These are phyloP conservation scores for Gopherus evgoodei DNA, from an alignment of 2,113 vertebrate genomes.

Conservation along the genomic window DNA sequence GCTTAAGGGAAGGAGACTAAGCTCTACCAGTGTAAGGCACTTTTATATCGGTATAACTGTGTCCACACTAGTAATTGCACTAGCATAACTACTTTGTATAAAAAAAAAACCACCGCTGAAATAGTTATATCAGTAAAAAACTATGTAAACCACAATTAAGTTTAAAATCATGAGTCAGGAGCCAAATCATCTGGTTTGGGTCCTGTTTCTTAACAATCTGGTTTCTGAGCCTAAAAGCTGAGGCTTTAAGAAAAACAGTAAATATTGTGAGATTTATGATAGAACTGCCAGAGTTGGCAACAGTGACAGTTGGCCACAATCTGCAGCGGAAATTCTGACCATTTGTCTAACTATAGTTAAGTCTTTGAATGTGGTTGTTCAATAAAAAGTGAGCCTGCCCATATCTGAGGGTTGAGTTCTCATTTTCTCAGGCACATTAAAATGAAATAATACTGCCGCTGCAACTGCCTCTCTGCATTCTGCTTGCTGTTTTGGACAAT, in stretches of 20 bases:
- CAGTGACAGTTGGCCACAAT: neutral
- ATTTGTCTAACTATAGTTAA: neutral
- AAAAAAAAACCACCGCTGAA: neutral
- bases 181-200: neutral
- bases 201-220: neutral
- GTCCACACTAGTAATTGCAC: neutral
- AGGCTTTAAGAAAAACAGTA: neutral
- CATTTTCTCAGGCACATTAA: neutral
- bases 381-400: neutral
- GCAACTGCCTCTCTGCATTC: neutral
- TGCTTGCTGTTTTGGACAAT: neutral
- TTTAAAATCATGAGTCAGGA: neutral
- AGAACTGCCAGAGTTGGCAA: neutral
- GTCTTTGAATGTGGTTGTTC: neutral
- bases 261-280: neutral
- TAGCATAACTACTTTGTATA: neutral
- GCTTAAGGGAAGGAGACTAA: neutral
- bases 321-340: neutral
- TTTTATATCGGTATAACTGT: neutral
- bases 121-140: neutral
- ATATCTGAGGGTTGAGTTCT: neutral
- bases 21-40: neutral
- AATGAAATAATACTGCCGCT: neutral
- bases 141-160: neutral
- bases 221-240: neutral